These are phyloP conservation scores for Reticulitermes lucifugus DNA, from an alignment of 2,888 invertebrate genomes.

Conservation along the genomic window DNA sequence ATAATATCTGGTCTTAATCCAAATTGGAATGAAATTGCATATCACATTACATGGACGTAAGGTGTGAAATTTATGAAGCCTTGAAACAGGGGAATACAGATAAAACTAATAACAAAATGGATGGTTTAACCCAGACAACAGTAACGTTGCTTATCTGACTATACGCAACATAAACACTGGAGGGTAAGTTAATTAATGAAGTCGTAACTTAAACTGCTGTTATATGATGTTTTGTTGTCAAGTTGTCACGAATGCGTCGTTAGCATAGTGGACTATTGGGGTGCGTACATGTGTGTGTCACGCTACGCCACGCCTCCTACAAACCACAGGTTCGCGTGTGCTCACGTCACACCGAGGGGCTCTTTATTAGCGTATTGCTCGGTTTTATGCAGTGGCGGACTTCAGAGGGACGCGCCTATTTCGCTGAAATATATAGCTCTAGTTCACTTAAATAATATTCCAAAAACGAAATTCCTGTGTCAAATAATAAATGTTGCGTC, in stretches of 20 bases:
- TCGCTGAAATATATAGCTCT: too few species aligned
- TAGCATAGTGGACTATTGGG: neutral
- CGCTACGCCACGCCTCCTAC: neutral
- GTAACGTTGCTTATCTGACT: constrained; percentile 3
- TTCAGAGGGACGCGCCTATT: neutral
- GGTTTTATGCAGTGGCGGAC: constrained; percentile 34
- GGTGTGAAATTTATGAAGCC: neutral
- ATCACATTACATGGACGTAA: neutral
- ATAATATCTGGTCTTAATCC: neutral
- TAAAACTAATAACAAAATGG: constrained; percentile 22
- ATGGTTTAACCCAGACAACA: neutral
- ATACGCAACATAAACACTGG: constrained; percentile 12
- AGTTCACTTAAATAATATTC: too few species aligned
- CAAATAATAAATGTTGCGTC: too few species aligned
- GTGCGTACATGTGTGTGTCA: neutral
- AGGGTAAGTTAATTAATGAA: constrained; percentile 25
- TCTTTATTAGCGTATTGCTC: constrained; percentile 24
- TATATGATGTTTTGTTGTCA: constrained; percentile 14
- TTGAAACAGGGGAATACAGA: neutral
- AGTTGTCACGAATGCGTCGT: constrained; percentile 27
- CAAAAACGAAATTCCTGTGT: too few species aligned
- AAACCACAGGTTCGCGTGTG: constrained; percentile 32
- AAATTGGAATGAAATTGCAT: neutral
- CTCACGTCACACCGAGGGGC: constrained; percentile 26
- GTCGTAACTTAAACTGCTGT: constrained; percentile 4